These are phyloP conservation scores for Actinemys pallida DNA, from an alignment of 2,113 vertebrate genomes.

Conservation along the genomic window DNA sequence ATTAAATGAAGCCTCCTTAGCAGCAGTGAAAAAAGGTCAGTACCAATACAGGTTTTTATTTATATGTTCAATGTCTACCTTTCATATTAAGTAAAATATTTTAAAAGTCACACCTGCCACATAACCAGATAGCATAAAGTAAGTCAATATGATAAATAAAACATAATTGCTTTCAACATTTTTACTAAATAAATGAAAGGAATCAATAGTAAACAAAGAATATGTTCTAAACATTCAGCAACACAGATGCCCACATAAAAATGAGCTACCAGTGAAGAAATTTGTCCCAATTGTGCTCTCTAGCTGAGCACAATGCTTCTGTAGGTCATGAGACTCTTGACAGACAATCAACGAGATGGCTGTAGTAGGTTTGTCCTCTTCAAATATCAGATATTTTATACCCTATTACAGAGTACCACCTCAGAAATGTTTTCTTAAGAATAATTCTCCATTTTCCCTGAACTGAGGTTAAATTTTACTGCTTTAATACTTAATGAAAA, in stretches of 20 bases:
- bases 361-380: not conserved
- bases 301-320: not conserved
- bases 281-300: not conserved
- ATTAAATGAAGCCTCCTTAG: not conserved
- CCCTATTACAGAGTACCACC: constrained; percentile 20
- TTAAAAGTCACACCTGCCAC: not conserved
- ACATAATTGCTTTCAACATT: constrained; percentile 11
- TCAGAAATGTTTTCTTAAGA: constrained; percentile 12
- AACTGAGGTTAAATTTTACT: not conserved
- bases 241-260: not conserved
- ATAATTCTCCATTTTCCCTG: not conserved
- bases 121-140: not conserved
- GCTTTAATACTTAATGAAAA: not conserved
- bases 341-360: not conserved
- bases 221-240: not conserved
- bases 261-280: not conserved
- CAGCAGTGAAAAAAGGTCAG: not conserved
- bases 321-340: not conserved
- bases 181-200: constrained; percentile 1
- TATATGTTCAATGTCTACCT: not conserved
- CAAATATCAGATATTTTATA: not conserved
- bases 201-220: not conserved
- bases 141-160: constrained; percentile 20
- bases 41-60: not conserved
- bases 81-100: constrained; percentile 19